Base-by-base conservation (phyloP, 2,888 invertebrate genomes). In the Scelioninae gen. 2 region DNA sequence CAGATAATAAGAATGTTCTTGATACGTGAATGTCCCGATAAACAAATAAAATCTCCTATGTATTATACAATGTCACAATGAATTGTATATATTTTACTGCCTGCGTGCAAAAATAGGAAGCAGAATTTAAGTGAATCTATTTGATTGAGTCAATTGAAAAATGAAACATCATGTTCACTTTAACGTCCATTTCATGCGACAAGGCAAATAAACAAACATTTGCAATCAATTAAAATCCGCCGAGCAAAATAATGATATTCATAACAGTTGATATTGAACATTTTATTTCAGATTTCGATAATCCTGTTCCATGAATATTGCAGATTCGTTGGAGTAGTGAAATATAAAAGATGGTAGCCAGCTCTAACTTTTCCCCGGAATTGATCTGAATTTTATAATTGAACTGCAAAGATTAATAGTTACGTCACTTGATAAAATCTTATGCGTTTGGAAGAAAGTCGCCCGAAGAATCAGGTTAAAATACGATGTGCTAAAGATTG, bases 341-440 rank as follows among this genome's bases (percentile, higher is more conserved):
- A 39, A 50, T 41, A 31, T 41, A 5, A 13, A 50, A 31, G 50
- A 28, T 50, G 31, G 11, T 19, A 48, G 28, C 25, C n/a, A 25
- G 9, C 22, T 61, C n/a, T 10, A 50, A 61, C 50, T 48, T 50
- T 37, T 25, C 39, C 43, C 33, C 16, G 19, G 43, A 53, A 53
- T 64, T 53, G 33, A 64, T 64, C 31, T 41, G 50, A 45, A 37
- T 37, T 64, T 53, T 46, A 65, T 55, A 65, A 65, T 55, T 22
- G 37, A 37, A 31, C 39, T 31, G 7, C 39, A 0, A 15, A 65
- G 55, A 55, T 50, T 52, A 48, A 61, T 39, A 37, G 60, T 39
- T 39, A 28, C 48, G 28, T 39, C 46, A 46, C 39, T 39, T 48
- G 50, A 41, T 48, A 48, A 48, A 31, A 39, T 50, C 39, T 46